phyloP scores from a whole-genome alignment of 2,888 invertebrate genomes.

The Andrena haemorrhoa region DNA sequence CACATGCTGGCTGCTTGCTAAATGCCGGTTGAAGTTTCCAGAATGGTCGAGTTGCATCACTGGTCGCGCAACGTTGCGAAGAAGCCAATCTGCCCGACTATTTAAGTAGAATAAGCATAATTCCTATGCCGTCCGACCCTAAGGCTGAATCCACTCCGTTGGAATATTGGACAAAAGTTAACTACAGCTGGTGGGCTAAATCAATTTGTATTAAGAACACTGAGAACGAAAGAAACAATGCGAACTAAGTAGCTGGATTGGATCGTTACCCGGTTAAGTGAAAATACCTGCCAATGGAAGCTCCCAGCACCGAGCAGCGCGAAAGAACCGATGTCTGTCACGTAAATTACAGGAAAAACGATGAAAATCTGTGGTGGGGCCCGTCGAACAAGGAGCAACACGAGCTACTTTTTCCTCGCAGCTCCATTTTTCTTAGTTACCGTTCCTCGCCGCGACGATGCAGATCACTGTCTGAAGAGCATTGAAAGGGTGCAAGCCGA shows the following conservation, averaged over 20 bases:
- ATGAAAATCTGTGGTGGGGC: not conserved
- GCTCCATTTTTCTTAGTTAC: constrained; percentile 26
- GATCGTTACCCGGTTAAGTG: not conserved
- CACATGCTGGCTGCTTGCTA: constrained; percentile 11
- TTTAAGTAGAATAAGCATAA: not conserved
- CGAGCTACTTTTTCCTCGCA: not conserved
- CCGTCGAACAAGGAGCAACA: not conserved
- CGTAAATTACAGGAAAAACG: not conserved
- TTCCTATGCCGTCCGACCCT: not conserved
- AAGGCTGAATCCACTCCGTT: not conserved
- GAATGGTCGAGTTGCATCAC: constrained; percentile 4
- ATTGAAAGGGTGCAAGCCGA: not conserved
- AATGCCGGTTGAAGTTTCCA: constrained; percentile 14
- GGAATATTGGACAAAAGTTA: not conserved
- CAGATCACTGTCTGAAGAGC: constrained; percentile 2
- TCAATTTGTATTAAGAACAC: not conserved
- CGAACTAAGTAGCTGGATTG: not conserved
- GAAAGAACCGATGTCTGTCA: not conserved
- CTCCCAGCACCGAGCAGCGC: not conserved
- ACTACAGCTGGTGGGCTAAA: not conserved
- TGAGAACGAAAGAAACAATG: not conserved
- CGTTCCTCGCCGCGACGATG: not conserved
- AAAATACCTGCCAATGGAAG: not conserved
- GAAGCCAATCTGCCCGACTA: not conserved
- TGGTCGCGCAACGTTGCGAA: constrained; percentile 14